These are phyloP conservation scores for Anas platyrhynchos DNA, from an alignment of 2,113 vertebrate genomes.

Conservation along the genomic window DNA sequence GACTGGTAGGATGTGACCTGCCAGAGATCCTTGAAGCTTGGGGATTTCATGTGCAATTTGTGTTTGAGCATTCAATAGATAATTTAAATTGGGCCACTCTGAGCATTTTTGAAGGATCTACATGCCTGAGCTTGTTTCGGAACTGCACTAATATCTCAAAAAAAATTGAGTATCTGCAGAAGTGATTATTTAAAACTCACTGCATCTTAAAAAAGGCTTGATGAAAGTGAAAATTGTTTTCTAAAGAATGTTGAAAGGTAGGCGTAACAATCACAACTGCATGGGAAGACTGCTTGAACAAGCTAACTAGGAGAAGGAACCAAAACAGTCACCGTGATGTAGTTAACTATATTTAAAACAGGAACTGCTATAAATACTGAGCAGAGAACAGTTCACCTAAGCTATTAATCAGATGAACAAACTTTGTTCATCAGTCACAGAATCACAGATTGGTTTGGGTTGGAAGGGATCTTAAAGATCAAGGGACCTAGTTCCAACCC, in stretches of 20 bases:
- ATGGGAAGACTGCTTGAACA: neutral
- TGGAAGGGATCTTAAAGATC: no score
- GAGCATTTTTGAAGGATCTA: conserved; percentile 39
- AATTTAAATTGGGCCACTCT: conserved; percentile 66
- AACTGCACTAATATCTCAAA: neutral
- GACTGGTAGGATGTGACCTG: conserved; percentile 76
- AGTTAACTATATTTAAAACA: neutral
- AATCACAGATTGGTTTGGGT: no score
- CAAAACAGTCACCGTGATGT: neutral
- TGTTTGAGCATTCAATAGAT: conserved; percentile 63
- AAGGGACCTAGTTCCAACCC: no score
- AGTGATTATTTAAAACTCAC: conserved; percentile 15
- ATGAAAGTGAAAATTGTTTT: neutral
- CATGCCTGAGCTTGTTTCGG: conserved; percentile 24
- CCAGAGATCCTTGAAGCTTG: conserved; percentile 71
- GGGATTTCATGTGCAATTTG: conserved; percentile 75
- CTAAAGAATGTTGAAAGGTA: neutral
- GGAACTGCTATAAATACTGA: neutral
- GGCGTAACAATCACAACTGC: neutral
- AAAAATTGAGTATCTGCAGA: neutral
- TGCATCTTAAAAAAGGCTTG: neutral
- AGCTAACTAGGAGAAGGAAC: neutral
- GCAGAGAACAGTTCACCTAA: neutral
- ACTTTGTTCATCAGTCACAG: neutral
- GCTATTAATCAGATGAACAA: neutral